phyloP scores from a whole-genome alignment of 2,113 vertebrate genomes.

The Strix uralensis region DNA sequence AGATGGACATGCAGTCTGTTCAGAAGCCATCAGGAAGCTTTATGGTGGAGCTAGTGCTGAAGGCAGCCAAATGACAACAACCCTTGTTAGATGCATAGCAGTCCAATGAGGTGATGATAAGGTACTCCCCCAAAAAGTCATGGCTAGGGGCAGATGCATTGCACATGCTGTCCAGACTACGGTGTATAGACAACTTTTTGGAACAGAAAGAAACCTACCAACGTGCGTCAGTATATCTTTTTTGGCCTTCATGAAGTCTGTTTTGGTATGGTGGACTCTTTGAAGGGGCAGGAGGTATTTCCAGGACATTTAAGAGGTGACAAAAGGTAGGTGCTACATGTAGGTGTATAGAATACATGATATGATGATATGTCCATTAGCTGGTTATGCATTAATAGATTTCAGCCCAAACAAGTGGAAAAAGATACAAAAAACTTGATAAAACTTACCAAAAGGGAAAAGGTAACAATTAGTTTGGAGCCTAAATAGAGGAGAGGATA shows the following conservation, averaged over 20 bases:
- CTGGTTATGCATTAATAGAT: not conserved
- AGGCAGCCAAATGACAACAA: not conserved
- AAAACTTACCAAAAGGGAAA: not conserved
- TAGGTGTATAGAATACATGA: not conserved
- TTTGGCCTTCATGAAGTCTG: not conserved
- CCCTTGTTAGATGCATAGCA: too few relatives aligned
- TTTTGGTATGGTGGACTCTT: not conserved
- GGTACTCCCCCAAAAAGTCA: not conserved
- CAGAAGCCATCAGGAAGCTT: not conserved
- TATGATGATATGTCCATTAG: not conserved
- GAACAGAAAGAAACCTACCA: not conserved
- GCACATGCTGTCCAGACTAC: not conserved
- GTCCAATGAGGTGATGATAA: not conserved
- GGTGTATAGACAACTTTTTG: not conserved
- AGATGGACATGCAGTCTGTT: not conserved
- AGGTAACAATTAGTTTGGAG: not conserved
- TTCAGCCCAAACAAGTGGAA: not conserved
- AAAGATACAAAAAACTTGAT: not conserved
- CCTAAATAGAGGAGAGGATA: not conserved
- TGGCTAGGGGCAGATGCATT: too few relatives aligned
- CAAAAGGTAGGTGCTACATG: not conserved
- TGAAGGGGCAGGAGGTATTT: not conserved
- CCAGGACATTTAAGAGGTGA: not conserved
- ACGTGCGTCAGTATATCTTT: rapidly evolving
- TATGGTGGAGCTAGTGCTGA: not conserved